These are phyloP conservation scores for Antheraea pernyi DNA, from an alignment of 1,140 invertebrate genomes.

Conservation along the genomic window DNA sequence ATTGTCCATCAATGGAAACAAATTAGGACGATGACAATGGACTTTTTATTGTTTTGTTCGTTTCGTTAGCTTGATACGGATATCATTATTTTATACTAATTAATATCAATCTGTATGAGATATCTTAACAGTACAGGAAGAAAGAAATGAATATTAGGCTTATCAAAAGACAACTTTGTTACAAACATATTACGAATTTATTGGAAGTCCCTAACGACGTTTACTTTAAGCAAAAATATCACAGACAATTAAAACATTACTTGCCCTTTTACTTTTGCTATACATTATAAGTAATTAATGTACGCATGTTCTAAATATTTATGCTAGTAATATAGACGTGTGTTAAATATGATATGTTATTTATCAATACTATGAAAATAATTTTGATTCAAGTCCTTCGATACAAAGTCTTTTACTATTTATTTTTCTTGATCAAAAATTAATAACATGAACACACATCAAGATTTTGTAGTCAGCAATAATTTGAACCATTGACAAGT, in stretches of 20 bases:
- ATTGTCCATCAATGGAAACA: constrained; percentile 58
- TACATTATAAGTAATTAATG: too few relatives aligned
- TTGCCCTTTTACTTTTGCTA: too few relatives aligned
- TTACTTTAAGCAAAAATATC: too few relatives aligned
- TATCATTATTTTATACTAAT: constrained; percentile 10
- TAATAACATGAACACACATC: not conserved
- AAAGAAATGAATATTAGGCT: too few relatives aligned
- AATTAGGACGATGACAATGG: constrained; percentile 57
- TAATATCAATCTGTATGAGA: not conserved
- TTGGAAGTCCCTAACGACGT: not conserved
- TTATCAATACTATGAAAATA: not conserved
- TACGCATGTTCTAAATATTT: too few relatives aligned
- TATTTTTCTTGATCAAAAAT: not conserved
- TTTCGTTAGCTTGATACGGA: constrained; percentile 5
- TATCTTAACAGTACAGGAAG: too few relatives aligned
- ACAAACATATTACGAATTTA: too few relatives aligned
- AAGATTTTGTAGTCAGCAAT: constrained; percentile 54
- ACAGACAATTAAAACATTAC: too few relatives aligned
- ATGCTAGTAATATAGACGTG: too few relatives aligned
- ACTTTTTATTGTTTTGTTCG: constrained; percentile 16
- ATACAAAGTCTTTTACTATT: not conserved
- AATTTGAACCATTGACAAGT: constrained; percentile 72
- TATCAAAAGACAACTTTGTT: too few relatives aligned
- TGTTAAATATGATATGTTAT: not conserved
- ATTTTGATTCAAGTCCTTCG: not conserved